Evolutionary conservation across 2,888 invertebrate genomes (phyloP).

Genomic region (Branchellion lobata): DNA sequence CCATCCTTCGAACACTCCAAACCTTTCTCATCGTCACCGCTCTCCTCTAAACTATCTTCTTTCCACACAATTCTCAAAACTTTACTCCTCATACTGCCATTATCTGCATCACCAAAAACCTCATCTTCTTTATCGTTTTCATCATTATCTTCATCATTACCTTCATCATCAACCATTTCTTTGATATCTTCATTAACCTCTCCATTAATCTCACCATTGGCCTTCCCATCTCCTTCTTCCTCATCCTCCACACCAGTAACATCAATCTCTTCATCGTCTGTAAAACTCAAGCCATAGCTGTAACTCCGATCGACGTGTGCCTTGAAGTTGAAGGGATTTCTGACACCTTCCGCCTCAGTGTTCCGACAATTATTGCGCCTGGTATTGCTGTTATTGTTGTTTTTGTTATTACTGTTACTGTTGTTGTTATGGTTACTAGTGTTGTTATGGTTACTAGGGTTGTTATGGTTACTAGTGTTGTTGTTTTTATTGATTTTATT

Average conservation of each 20-base stretch:
- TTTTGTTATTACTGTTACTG: background rate
- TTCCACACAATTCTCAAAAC: no score
- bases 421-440: background rate
- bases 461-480: background rate
- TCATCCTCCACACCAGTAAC: background rate
- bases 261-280: background rate
- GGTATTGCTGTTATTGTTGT: background rate
- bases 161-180: background rate
- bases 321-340: background rate
- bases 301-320: background rate
- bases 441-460: background rate
- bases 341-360: background rate
- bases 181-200: background rate
- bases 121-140: slow-evolving; percentile 5
- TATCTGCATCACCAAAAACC: slow-evolving; percentile 16
- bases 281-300: background rate
- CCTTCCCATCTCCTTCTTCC: background rate
- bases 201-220: no score
- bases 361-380: background rate
- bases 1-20: no score
- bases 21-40: background rate
- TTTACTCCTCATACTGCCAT: background rate
- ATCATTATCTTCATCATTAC: slow-evolving; percentile 23
- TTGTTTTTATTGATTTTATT: background rate
- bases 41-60: no score